Percentiles rank a stretch among this genome's conserved stretches.
These are phyloP conservation scores for Macrocentrus cingulum DNA, from an alignment of 1,140 invertebrate genomes.

Conservation along the genomic window DNA sequence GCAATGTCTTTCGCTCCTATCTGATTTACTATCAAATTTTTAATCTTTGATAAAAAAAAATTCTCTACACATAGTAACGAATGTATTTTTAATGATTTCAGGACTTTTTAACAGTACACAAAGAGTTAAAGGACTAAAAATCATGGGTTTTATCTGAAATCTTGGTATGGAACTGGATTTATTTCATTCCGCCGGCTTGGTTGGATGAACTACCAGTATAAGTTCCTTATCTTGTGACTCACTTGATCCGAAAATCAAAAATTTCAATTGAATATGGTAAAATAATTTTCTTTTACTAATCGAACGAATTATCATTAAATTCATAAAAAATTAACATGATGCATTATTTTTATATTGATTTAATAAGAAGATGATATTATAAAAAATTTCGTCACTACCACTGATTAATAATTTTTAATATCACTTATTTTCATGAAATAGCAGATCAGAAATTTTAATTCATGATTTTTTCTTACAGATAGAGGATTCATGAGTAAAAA, in stretches of 20 bases:
- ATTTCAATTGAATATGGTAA: no score
- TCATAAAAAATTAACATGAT: slow-evolving; percentile 34
- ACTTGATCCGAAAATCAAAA: no score
- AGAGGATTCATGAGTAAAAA: no score
- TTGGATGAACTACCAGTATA: no score
- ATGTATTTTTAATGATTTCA: slow-evolving; percentile 8
- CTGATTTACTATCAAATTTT: slow-evolving; percentile 30
- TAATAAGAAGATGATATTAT: slow-evolving; percentile 31
- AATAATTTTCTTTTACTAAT: no score
- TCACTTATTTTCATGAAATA: not conserved
- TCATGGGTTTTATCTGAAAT: no score
- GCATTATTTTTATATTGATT: slow-evolving; percentile 34
- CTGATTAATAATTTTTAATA: slow-evolving; percentile 30
- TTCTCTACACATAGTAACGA: not conserved
- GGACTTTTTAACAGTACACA: no score
- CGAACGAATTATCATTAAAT: no score
- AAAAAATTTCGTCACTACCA: slow-evolving; percentile 51
- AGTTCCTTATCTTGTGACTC: no score
- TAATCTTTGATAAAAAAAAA: not conserved
- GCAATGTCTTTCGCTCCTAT: slow-evolving; percentile 49
- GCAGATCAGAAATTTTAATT: not conserved
- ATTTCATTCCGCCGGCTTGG: no score
- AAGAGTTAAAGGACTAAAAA: no score
- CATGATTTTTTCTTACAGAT: not conserved
- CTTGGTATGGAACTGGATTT: no score